Evolutionary conservation across 2,888 invertebrate genomes (phyloP).

Genomic region (Tortricodes alternella): DNA sequence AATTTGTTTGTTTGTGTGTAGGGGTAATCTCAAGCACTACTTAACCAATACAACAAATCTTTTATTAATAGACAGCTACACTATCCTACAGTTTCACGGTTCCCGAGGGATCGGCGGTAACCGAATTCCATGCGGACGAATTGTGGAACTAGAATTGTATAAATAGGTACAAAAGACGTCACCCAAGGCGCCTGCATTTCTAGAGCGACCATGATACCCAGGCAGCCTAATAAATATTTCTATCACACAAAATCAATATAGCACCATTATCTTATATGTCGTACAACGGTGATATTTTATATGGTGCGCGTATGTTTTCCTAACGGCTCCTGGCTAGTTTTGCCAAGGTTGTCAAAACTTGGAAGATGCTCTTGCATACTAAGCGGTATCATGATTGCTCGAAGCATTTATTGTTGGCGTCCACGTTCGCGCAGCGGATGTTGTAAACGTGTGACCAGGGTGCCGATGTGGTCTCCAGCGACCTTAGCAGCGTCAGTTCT

Average conservation of each 20-base stretch:
- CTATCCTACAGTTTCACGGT: too few species aligned
- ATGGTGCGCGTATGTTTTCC: slow-evolving; percentile 53
- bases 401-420: slow-evolving; percentile 44
- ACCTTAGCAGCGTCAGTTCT: slow-evolving; percentile 59
- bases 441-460: slow-evolving; percentile 68
- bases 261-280: slow-evolving; percentile 25
- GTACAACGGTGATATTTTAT: slow-evolving; percentile 56
- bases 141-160: too few species aligned
- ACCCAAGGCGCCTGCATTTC: slow-evolving; percentile 13
- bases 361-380: slow-evolving; percentile 53
- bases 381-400: slow-evolving; percentile 54
- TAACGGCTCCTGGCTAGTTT: slow-evolving; percentile 67
- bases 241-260: slow-evolving; percentile 36
- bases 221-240: slow-evolving; percentile 36
- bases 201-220: slow-evolving; percentile 28
- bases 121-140: too few species aligned
- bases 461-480: slow-evolving; percentile 58
- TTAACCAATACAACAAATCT: too few species aligned
- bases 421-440: slow-evolving; percentile 73
- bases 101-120: too few species aligned
- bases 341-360: slow-evolving; percentile 58
- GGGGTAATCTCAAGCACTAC: too few species aligned
- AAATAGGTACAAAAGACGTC: background rate
- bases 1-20: too few species aligned
- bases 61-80: too few species aligned